Base-by-base conservation (phyloP, 35 echinoderm and acorn worm genomes). In the Eucidaris tribuloides region DNA sequence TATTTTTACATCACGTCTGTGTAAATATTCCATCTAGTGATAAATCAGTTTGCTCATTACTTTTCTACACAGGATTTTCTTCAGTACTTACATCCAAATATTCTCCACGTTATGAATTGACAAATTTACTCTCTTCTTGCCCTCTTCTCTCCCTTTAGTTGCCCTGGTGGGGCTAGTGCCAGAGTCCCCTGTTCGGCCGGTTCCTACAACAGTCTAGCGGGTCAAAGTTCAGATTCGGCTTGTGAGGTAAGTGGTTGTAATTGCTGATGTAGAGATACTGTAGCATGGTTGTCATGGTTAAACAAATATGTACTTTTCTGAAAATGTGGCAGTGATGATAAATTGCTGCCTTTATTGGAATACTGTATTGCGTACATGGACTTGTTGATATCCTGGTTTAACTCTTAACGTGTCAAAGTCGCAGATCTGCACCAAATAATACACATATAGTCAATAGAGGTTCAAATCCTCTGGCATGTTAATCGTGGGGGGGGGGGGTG, bases 91-190 rank as follows among this genome's bases (percentile, higher is more conserved):
- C 22, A 77, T 54, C 14, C 23, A 77, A 49, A 77, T 78, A 3
- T 25, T 77, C 3, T 28, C 15, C 29, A 33, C 20, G 5, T 77
- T 77, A 40, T 4, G 4, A 52, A 79, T n/a, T n/a, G n/a, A n/a
- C n/a, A n/a, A n/a, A n/a, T n/a, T n/a, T n/a, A n/a, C n/a, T n/a
- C n/a, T n/a, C 27, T 41, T 25, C n/a, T 56, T 70, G 57, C 62
- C 46, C 0, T 78, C 3, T 97, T 72, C 79, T 88, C 29, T 86
- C 24, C 77, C 19, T 42, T 28, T 46, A 98, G 95, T 79, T 98
- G 95, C 87, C 20, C 78, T 3, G 95, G 95, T 30, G 95, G 90
- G 56, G 90, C 71, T 55, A 84, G 42, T 65, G 90, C 90, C 11
- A 85, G 85, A 70, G 83, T 86, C 1, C 90, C 95, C 0, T 98